Base-by-base conservation (phyloP, 2,888 invertebrate species). In the Palloptera scutellata region DNA sequence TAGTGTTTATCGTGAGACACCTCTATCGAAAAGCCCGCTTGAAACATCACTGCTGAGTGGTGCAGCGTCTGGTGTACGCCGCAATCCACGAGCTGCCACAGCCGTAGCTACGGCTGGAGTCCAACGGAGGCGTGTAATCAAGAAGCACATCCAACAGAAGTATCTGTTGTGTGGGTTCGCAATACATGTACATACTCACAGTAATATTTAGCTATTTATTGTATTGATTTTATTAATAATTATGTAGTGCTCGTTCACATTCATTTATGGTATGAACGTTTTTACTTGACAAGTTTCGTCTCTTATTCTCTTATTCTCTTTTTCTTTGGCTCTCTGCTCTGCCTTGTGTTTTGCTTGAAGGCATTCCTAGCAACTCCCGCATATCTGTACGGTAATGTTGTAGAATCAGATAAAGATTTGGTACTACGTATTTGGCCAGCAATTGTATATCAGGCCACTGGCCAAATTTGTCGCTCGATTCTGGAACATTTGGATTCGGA, bases 81-180 rank as follows among this genome's bases (percentile, higher is more conserved):
- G 48, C 72, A 72, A 61, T 41, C 69, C 1, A 64, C 72, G 19
- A 11, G 72, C 69, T 1, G 69, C 79, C 45, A 76, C 81, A n/a
- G 78, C 82, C 55, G 80, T 83, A 0, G 80, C 83, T 52, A 82
- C 83, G 54, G 79, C 83, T 63, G 82, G 83, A 8, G 80, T 83
- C 15, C 83, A 81, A 64, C 76, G 84, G 15, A 79, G 83, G 53
- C 81, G 84, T 17, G 81, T 84, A 66, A 78, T 84, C 71, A 84
- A 84, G 72, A 84, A 84, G 72, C 84, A 84, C 76, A 82, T 84
- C 67, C 84, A 84, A 77, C 84, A 84, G 75, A 84, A 84, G 77
- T 84, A 84, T 75, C 80, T 84, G 78, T 77, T 84, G 74, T 84
- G 84, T 79, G 84, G 84, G 72, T 84, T 84, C 75, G 84, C 82